phyloP scores from a whole-genome alignment of 2,797 vertebrate genomes.

The Pelochelys cantorii region DNA sequence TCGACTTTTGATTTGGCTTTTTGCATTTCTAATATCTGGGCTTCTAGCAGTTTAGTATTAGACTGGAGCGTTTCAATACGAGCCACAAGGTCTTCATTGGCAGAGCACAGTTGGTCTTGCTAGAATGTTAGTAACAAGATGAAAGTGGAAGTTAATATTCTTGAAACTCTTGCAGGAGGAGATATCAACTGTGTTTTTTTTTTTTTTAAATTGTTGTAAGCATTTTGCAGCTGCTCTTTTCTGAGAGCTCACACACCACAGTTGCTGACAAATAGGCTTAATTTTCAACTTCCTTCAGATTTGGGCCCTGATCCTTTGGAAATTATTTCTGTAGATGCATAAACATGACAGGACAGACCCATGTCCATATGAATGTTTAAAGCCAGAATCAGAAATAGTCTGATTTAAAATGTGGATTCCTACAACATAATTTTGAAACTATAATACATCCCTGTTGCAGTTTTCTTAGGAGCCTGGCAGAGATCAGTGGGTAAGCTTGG shows the following conservation, averaged over 20 bases:
- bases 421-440: not conserved
- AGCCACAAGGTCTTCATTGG: conserved; percentile 89
- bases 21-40: conserved; percentile 88
- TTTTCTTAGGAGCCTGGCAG: not conserved
- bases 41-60: conserved; percentile 88
- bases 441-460: not conserved
- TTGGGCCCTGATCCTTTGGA: not conserved
- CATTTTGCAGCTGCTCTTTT: not conserved
- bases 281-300: no score
- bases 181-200: not conserved
- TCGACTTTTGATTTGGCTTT: conserved; percentile 84
- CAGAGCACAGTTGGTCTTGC: conserved; percentile 86
- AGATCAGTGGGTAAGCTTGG: not conserved
- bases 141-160: not conserved
- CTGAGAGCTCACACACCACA: no score
- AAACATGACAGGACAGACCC: not conserved
- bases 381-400: not conserved
- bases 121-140: conserved; percentile 68
- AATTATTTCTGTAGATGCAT: not conserved
- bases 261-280: no score
- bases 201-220: not conserved
- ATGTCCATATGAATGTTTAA: not conserved
- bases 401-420: not conserved
- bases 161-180: not conserved
- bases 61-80: conserved; percentile 86